Conservation (phyloP, 2,113 vertebrate species). For the Picathartes gymnocephalus region DNA sequence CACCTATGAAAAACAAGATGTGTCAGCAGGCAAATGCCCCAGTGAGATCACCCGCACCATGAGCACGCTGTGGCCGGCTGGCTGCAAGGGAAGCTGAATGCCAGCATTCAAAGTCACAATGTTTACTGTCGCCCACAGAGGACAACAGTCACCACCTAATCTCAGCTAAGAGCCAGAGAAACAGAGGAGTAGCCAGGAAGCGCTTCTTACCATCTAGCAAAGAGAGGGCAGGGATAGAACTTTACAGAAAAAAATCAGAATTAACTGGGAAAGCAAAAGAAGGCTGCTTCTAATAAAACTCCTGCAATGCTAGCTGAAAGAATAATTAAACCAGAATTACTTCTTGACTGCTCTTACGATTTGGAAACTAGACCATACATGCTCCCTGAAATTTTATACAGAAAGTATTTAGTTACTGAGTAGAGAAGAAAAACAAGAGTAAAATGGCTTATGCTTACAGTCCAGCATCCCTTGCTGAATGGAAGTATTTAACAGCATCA, state of each 20-base stretch:
- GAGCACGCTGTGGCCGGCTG: neutral
- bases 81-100: neutral
- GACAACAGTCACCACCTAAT: neutral
- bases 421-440: neutral
- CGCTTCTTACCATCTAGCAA: neutral
- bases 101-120: neutral
- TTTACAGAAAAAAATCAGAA: neutral
- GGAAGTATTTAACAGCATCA: conserved; percentile 99
- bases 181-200: neutral
- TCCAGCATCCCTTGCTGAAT: conserved; percentile 92
- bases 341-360: neutral
- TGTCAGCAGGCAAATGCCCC: neutral
- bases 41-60: neutral
- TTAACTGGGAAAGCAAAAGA: neutral
- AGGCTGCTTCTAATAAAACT: neutral
- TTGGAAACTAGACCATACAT: neutral
- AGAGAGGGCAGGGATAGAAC: neutral
- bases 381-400: neutral
- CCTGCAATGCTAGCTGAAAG: neutral
- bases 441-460: conserved; percentile 82
- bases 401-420: neutral
- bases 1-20: conserved; percentile 49
- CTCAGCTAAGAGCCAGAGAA: neutral
- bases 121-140: neutral
- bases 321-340: neutral